These are phyloP conservation scores for Cyanocitta stelleri DNA, from an alignment of 2,113 vertebrate genomes.

Conservation along the genomic window DNA sequence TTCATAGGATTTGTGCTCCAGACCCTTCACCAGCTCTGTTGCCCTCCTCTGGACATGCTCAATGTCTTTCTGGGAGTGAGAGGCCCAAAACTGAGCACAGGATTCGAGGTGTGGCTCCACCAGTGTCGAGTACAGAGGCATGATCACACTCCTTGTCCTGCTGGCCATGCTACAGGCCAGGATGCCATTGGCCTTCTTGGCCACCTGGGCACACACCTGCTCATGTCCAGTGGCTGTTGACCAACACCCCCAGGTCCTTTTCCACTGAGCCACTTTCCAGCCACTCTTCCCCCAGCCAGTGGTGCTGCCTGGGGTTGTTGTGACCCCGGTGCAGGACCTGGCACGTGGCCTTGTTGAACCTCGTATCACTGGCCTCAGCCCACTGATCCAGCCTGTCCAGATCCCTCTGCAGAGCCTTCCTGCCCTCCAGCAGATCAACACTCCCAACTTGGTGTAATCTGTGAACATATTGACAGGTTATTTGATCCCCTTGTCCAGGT, in stretches of 20 bases:
- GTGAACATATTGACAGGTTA: neutral
- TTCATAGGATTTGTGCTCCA: neutral
- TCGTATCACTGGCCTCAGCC: neutral
- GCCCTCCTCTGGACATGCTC: neutral
- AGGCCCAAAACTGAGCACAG: neutral
- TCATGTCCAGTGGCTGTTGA: neutral
- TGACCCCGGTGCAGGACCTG: rapidly evolving
- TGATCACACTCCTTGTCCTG: rapidly evolving
- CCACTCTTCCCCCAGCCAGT: neutral
- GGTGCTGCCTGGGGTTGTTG: neutral
- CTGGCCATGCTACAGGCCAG: neutral
- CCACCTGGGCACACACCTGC: neutral
- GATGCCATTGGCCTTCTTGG: neutral
- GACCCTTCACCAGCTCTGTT: neutral
- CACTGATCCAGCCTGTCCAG: neutral
- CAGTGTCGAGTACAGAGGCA: neutral
- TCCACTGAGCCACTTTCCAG: rapidly evolving
- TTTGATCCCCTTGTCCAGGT: neutral
- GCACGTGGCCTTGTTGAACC: no score
- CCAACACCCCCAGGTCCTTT: neutral
- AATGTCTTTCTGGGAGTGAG: neutral
- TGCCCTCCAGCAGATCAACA: neutral
- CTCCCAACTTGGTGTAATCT: neutral
- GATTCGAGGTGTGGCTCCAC: rapidly evolving
- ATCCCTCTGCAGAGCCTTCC: neutral